Evolutionary conservation across 2,113 vertebrate genomes (phyloP).

Genomic region (Takifugu bimaculatus): DNA sequence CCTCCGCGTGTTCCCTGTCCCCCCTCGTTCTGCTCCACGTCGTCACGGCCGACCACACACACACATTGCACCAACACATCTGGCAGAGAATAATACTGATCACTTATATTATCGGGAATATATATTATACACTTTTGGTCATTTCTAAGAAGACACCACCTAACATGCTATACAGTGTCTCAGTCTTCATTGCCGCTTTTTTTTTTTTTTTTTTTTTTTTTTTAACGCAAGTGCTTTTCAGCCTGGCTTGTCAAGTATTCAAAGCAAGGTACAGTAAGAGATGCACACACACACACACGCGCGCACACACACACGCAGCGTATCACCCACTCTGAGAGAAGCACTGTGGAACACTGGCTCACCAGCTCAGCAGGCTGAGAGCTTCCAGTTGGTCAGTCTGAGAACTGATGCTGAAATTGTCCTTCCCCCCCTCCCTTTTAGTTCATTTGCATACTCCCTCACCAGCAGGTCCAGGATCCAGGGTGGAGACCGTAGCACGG

Average conservation of each 20-base stretch:
- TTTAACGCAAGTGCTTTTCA: slow-evolving; percentile 56
- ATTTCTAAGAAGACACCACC: slow-evolving; percentile 51
- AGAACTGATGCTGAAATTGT: slow-evolving; percentile 33
- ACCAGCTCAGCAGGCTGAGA: slow-evolving; percentile 28
- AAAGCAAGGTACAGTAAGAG: slow-evolving; percentile 60
- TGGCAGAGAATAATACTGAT: slow-evolving; percentile 54
- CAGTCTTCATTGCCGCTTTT: slow-evolving; percentile 49
- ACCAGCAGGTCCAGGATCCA: slow-evolving; percentile 44
- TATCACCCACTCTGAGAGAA: slow-evolving; percentile 24
- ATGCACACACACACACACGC: slow-evolving; percentile 31
- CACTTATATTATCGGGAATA: slow-evolving; percentile 53
- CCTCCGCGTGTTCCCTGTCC: slow-evolving; percentile 19
- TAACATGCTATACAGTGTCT: slow-evolving; percentile 64
- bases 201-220: slow-evolving; percentile 19
- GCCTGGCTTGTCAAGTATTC: slow-evolving; percentile 68
- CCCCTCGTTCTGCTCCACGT: slow-evolving; percentile 13
- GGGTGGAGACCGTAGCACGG: slow-evolving; percentile 37
- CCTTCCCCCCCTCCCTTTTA: neutral
- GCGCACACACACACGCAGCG: slow-evolving; percentile 9
- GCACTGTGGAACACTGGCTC: slow-evolving; percentile 37
- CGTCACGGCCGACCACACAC: slow-evolving; percentile 28
- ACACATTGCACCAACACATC: slow-evolving; percentile 32
- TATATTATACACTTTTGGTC: slow-evolving; percentile 57
- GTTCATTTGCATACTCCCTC: slow-evolving; percentile 58
- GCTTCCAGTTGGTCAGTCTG: slow-evolving; percentile 42